phyloP scores from a whole-genome alignment of 2,797 vertebrate genomes.

The Loriculus beryllinus region DNA sequence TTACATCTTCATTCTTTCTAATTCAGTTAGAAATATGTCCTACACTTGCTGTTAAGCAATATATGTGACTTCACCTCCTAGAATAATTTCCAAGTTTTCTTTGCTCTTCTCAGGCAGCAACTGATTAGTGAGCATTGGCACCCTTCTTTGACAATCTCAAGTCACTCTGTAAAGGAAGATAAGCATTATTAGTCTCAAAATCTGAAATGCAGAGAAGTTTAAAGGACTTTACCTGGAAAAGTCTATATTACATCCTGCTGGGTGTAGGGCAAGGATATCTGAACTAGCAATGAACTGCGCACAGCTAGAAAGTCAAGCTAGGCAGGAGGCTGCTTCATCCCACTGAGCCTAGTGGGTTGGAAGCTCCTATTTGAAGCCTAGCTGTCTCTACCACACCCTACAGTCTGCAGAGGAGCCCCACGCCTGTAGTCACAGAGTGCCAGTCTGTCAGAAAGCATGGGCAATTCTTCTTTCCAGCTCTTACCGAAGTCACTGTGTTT shows the following conservation, averaged over 20 bases:
- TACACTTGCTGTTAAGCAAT: neutral
- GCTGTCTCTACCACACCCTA: neutral
- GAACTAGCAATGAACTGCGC: neutral
- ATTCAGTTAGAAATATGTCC: neutral
- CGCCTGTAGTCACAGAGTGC: neutral
- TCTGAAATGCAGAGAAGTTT: neutral
- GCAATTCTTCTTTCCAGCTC: neutral
- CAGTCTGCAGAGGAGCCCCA: neutral
- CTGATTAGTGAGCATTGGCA: neutral
- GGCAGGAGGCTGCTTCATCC: neutral
- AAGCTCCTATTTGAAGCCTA: neutral
- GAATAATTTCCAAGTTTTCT: neutral
- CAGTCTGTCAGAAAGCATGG: neutral
- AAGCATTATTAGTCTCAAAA: neutral
- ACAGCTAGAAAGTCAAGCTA: neutral
- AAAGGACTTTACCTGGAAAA: neutral
- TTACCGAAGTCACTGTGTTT: neutral
- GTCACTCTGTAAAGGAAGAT: neutral
- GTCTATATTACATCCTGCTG: neutral
- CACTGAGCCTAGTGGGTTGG: neutral
- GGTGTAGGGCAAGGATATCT: neutral
- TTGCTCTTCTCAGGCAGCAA: neutral
- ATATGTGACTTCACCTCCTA: neutral
- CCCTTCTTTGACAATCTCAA: neutral
- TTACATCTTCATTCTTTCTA: constrained; percentile 17